phyloP scores from a whole-genome alignment of 92 coral and sea anemone species.

The Epizoanthus ramosus region DNA sequence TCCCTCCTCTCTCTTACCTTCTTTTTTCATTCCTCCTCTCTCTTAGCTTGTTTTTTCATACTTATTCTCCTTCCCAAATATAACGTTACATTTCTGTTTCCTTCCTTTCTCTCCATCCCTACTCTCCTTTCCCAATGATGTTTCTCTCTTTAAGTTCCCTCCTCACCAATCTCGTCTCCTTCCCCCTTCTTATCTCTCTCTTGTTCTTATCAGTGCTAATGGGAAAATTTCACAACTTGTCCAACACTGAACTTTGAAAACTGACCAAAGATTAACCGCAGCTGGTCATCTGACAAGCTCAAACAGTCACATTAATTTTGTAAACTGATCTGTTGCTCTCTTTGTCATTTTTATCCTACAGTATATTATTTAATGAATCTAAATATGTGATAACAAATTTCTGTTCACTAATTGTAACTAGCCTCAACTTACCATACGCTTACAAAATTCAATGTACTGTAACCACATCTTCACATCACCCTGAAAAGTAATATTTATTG shows the following conservation, averaged over 20 bases:
- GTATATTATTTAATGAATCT: not conserved
- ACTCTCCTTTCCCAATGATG: not conserved
- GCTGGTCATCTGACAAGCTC: too few species aligned
- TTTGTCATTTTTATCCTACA: not conserved
- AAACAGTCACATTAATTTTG: not conserved
- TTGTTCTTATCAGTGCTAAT: not conserved
- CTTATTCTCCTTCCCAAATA: too few species aligned
- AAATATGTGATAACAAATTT: not conserved
- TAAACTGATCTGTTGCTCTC: not conserved
- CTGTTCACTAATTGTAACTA: not conserved
- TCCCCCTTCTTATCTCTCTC: not conserved
- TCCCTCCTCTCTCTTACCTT: too few species aligned
- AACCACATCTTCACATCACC: constrained; percentile 94
- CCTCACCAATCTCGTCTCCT: not conserved
- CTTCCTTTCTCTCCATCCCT: not conserved
- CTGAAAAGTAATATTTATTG: constrained; percentile 35
- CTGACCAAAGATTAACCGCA: too few species aligned
- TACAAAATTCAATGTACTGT: constrained; percentile 95
- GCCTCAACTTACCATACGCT: constrained; percentile 70
- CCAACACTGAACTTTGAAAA: too few species aligned
- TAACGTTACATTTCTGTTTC: not conserved
- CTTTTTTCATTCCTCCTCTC: too few species aligned
- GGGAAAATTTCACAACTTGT: too few species aligned
- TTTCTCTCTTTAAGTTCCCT: not conserved
- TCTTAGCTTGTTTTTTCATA: too few species aligned